Evolutionary conservation across 2,797 vertebrate species (phyloP).

Genomic region (Tauraco hartlaubi): DNA sequence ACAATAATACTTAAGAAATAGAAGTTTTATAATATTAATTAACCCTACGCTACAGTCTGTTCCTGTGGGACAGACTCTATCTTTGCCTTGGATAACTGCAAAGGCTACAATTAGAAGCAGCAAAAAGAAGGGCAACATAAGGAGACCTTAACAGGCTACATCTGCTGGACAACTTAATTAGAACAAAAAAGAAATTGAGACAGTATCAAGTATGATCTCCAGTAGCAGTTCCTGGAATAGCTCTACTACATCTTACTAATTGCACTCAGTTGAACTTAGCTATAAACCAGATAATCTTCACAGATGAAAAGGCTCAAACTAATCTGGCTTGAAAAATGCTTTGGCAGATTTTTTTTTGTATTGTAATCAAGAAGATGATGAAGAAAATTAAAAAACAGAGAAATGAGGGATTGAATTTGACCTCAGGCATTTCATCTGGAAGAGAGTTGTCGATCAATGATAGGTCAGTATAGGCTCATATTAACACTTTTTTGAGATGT

Average conservation of each 20-base stretch:
- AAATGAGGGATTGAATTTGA: neutral
- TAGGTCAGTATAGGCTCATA: neutral
- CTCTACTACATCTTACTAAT: neutral
- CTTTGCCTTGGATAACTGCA: neutral
- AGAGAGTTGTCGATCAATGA: neutral
- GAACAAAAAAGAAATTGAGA: conserved; percentile 18
- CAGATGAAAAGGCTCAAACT: neutral
- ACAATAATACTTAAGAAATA: neutral
- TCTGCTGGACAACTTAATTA: conserved; percentile 28
- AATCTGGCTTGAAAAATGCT: neutral
- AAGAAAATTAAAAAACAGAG: neutral
- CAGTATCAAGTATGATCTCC: neutral
- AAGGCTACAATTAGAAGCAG: neutral
- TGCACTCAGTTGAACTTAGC: neutral
- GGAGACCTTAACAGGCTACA: neutral
- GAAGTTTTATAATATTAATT: neutral
- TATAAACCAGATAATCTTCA: neutral
- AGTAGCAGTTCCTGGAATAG: conserved; percentile 3
- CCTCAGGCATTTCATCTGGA: neutral
- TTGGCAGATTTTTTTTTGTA: neutral
- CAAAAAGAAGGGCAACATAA: conserved; percentile 21
- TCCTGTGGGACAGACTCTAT: neutral
- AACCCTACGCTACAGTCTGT: neutral
- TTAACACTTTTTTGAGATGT: neutral
- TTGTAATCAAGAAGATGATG: neutral